Percentiles rank a stretch among this genome's conserved stretches.
These are phyloP conservation scores for Rhabdomys dilectus DNA, from an alignment of 2,113 vertebrate genomes.

Conservation along the genomic window DNA sequence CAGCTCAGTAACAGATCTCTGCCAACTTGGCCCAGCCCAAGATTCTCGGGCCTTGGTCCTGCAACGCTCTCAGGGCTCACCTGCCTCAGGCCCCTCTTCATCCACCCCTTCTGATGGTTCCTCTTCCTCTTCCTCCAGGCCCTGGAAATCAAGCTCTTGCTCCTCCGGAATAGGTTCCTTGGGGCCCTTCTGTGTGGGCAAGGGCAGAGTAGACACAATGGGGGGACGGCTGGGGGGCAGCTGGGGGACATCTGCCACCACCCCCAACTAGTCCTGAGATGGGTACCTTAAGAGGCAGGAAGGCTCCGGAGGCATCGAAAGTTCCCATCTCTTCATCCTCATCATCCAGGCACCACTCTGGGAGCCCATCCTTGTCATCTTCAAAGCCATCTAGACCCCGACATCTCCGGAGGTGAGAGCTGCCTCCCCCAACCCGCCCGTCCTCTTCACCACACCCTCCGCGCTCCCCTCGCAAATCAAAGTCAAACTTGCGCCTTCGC, in stretches of 20 bases:
- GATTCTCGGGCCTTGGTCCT: neutral
- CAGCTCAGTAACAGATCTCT: neutral
- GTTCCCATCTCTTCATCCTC: slow-evolving; percentile 96
- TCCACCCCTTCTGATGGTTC: slow-evolving; percentile 72
- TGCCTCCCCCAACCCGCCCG: slow-evolving; percentile 83
- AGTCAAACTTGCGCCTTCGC: slow-evolving; percentile 93
- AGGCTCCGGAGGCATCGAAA: slow-evolving; percentile 95
- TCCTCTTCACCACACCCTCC: slow-evolving; percentile 82
- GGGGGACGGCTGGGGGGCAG: too few species aligned
- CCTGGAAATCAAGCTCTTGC: slow-evolving; percentile 93
- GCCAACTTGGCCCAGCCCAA: neutral
- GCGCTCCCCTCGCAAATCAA: slow-evolving; percentile 92
- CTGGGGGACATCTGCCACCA: neutral
- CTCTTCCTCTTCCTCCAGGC: slow-evolving; percentile 92
- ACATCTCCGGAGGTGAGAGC: slow-evolving; percentile 79
- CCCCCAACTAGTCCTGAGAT: neutral
- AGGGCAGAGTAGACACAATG: neutral
- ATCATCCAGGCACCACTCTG: slow-evolving; percentile 95
- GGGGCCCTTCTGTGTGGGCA: slow-evolving; percentile 88
- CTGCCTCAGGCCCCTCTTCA: slow-evolving; percentile 49
- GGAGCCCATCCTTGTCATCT: slow-evolving; percentile 94
- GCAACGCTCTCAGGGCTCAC: neutral
- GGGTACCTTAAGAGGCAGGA: slow-evolving; percentile 92
- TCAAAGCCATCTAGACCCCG: slow-evolving; percentile 90
- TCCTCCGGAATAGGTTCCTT: slow-evolving; percentile 93